Evolutionary conservation across 2,888 invertebrate species (phyloP).

Genomic region (Tuberolachnus salignus): DNA sequence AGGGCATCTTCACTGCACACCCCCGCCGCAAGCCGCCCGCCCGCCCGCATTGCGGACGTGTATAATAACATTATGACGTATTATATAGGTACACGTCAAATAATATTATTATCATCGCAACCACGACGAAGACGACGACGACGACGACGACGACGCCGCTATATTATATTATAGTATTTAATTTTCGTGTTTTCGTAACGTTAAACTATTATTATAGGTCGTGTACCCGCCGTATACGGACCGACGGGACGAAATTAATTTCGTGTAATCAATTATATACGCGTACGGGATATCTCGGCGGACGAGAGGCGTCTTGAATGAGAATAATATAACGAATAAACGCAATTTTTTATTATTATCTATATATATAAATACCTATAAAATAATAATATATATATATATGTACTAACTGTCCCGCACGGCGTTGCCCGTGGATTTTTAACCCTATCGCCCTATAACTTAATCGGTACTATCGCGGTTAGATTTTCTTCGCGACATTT

Average conservation of each 20-base stretch:
- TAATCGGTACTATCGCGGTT: too few species aligned
- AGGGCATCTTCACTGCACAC: neutral
- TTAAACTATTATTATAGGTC: neutral
- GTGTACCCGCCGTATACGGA: too few species aligned
- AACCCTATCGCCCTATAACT: too few species aligned
- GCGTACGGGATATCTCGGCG: neutral
- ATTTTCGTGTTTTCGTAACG: conserved; percentile 51
- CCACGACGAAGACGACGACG: too few species aligned
- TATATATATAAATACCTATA: neutral
- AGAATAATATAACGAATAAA: neutral
- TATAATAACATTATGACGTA: too few species aligned
- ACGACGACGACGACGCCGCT: neutral
- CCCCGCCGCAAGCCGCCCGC: neutral
- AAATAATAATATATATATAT: neutral
- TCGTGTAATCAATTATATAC: conserved; percentile 47
- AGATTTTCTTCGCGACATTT: too few species aligned
- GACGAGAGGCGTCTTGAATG: too few species aligned
- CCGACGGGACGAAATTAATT: conserved; percentile 45
- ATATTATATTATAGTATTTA: too few species aligned
- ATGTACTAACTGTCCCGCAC: too few species aligned
- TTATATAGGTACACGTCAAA: neutral
- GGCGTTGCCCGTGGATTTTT: too few species aligned
- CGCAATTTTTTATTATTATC: neutral
- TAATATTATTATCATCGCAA: too few species aligned
- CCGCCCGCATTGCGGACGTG: neutral